Conservation (phyloP, 1,140 invertebrate species). For the Cotesia chilonis region DNA sequence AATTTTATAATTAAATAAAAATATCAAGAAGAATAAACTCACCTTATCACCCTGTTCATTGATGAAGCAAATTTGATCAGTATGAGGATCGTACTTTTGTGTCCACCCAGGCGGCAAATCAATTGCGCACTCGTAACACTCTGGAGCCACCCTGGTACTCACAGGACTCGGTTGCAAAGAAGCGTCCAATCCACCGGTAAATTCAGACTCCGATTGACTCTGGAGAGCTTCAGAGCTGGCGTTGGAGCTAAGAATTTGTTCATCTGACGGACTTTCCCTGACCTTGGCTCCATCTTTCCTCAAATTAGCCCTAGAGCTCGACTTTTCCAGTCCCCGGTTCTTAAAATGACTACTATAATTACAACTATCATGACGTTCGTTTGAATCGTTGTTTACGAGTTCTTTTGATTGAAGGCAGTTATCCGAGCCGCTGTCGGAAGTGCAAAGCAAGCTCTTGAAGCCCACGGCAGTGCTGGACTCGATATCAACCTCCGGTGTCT, state of each 20-base stretch:
- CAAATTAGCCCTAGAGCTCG: constrained; percentile 25
- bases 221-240: constrained; percentile 42
- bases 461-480: constrained; percentile 54
- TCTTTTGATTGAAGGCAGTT: constrained; percentile 53
- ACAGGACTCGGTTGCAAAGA: constrained; percentile 43
- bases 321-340: constrained; percentile 22
- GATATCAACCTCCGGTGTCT: constrained; percentile 43
- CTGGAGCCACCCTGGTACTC: constrained; percentile 30
- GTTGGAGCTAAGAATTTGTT: constrained; percentile 50
- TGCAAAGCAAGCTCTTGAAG: constrained; percentile 51
- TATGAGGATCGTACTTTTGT: constrained; percentile 50
- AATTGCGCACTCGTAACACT: constrained; percentile 47
- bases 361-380: neutral
- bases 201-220: constrained; percentile 42
- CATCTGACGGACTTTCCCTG: constrained; percentile 48
- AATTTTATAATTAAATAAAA: neutral
- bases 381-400: constrained; percentile 20
- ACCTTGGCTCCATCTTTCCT: constrained; percentile 26
- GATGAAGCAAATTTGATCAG: constrained; percentile 52
- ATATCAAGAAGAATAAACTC: neutral
- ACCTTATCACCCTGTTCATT: constrained; percentile 54
- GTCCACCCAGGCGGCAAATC: constrained; percentile 54
- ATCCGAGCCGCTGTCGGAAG: constrained; percentile 55
- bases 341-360: neutral
- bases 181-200: constrained; percentile 41